phyloP scores from a whole-genome alignment of 2,113 vertebrate species.

The Festucalex cinctus region DNA sequence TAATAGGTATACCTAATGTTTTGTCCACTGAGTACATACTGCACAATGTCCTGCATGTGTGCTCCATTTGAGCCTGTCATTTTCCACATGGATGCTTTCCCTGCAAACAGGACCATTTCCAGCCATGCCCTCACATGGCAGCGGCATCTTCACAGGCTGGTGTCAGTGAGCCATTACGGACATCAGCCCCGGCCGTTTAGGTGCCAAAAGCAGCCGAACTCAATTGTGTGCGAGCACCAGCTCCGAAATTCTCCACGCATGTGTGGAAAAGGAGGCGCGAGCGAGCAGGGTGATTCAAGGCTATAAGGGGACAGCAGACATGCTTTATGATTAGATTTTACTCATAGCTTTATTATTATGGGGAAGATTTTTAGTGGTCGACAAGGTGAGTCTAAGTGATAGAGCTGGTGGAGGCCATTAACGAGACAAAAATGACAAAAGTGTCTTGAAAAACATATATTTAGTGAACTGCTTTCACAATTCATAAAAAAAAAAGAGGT shows the following conservation, averaged over 20 bases:
- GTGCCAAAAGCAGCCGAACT: slow-evolving; percentile 1
- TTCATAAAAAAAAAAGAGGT: neutral
- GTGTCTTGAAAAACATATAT: neutral
- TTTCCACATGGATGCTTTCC: neutral
- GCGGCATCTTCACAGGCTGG: neutral
- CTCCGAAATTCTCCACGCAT: neutral
- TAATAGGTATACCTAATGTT: neutral
- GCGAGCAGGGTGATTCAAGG: neutral
- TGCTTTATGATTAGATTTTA: neutral
- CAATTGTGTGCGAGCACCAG: neutral
- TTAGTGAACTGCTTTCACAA: neutral
- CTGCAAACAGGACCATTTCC: neutral
- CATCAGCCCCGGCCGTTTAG: neutral
- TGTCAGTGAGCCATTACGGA: neutral
- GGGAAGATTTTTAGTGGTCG: neutral
- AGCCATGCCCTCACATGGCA: neutral
- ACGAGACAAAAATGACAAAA: neutral
- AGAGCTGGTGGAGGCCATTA: neutral
- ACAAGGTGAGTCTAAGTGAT: neutral
- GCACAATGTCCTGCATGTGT: neutral
- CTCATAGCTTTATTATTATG: neutral
- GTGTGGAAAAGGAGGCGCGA: neutral
- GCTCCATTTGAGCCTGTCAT: neutral
- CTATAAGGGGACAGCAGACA: neutral
- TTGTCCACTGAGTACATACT: neutral